Evolutionary conservation across 2,888 invertebrate genomes (phyloP).

Genomic region (Dicranocentrus wangi): DNA sequence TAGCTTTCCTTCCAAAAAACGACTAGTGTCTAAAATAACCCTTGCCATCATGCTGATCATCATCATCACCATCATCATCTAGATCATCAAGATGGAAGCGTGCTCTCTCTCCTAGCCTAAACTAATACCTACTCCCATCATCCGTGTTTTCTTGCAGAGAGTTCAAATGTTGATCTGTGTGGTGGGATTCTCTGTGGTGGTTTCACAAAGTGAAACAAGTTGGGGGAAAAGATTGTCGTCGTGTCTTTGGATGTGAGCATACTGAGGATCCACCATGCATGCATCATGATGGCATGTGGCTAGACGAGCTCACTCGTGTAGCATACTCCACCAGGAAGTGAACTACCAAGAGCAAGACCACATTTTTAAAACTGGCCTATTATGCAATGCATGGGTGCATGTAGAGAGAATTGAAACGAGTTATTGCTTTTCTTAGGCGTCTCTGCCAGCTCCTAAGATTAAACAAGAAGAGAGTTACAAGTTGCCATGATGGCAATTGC

Average conservation of each 20-base stretch:
- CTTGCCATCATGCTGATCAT: slow-evolving; percentile 37
- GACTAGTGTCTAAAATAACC: slow-evolving; percentile 60
- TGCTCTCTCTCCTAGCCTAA: too few species aligned
- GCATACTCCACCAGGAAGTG: slow-evolving; percentile 47
- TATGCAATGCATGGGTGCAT: slow-evolving; percentile 44
- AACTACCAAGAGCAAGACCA: too few species aligned
- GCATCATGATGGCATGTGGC: background rate
- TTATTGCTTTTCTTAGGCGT: too few species aligned
- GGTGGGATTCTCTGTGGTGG: background rate
- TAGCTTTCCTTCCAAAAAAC: slow-evolving; percentile 59
- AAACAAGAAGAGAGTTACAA: slow-evolving; percentile 17
- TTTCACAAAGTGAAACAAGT: slow-evolving; percentile 13
- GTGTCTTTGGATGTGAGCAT: background rate
- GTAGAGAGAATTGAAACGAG: too few species aligned
- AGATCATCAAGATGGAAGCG: too few species aligned
- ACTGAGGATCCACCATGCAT: background rate
- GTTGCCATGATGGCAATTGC: slow-evolving; percentile 12
- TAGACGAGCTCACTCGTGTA: background rate
- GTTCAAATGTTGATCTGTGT: background rate
- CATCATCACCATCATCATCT: slow-evolving; percentile 27
- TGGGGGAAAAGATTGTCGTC: background rate
- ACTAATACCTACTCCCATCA: too few species aligned
- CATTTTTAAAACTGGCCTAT: background rate
- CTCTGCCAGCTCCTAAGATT: too few species aligned
- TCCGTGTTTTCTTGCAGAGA: slow-evolving; percentile 21